Conservation (phyloP, 2,113 vertebrate species). For the Hemibagrus wyckioides region DNA sequence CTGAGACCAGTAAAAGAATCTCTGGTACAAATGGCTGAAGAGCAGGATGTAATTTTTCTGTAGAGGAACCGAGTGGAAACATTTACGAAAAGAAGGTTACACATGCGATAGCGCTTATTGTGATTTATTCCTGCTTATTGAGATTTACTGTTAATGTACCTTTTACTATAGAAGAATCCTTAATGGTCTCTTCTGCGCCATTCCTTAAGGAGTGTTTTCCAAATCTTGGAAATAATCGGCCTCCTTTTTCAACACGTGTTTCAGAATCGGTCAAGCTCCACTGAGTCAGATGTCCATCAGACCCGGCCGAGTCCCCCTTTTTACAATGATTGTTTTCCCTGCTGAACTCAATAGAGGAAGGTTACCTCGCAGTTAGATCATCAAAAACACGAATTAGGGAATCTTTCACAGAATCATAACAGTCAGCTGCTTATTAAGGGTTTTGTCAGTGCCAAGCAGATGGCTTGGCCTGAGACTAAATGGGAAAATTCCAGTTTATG, state of each 20-base stretch:
- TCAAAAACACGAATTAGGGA: conserved; percentile 54
- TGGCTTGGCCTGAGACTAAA: conserved; percentile 66
- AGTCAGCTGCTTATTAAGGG: conserved; percentile 63
- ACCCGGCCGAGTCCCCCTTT: not conserved
- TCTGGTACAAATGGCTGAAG: not conserved
- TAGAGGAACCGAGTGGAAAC: not conserved
- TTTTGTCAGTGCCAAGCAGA: conserved; percentile 65
- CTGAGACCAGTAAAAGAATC: conserved; percentile 1
- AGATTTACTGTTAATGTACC: conserved; percentile 14
- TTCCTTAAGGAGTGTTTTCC: not conserved
- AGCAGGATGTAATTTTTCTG: not conserved
- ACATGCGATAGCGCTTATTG: conserved; percentile 16
- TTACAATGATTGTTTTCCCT: conserved; percentile 37
- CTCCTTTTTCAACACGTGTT: conserved; percentile 2
- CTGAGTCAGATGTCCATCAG: conserved; percentile 5
- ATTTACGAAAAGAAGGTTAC: not conserved
- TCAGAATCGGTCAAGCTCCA: not conserved
- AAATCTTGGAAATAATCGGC: not conserved
- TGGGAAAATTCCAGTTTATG: conserved; percentile 77
- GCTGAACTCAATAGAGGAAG: conserved; percentile 44
- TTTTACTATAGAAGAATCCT: not conserved
- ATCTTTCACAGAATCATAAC: conserved; percentile 61
- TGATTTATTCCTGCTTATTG: conserved; percentile 15
- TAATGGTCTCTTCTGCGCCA: conserved; percentile 8
- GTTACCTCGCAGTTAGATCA: conserved; percentile 46